Percentiles rank a stretch among this genome's conserved stretches.
Evolutionary conservation across 2,888 invertebrate species (phyloP).

Genomic region (Drosophila ezoana): DNA sequence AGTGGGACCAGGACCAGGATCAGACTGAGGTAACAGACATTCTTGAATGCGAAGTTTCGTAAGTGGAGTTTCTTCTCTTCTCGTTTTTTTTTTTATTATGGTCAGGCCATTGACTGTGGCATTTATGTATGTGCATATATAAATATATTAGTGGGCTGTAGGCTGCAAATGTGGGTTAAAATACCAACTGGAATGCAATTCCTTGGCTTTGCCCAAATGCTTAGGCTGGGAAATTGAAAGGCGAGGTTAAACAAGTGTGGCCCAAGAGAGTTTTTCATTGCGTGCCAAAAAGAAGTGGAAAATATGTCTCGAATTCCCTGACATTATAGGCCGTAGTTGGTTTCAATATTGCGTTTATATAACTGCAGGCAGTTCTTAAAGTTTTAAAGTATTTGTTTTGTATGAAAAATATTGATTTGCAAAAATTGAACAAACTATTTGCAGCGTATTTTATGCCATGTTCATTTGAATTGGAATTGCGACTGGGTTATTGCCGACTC

Average conservation of each 20-base stretch:
- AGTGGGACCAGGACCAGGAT: conserved; percentile 1
- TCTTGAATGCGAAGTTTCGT: conserved; percentile 37
- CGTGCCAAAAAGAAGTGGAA: not conserved
- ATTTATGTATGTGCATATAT: conserved; percentile 37
- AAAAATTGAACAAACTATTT: conserved; percentile 6
- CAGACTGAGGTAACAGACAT: conserved; percentile 16
- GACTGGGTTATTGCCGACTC: conserved; percentile 2
- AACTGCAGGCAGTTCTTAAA: not conserved
- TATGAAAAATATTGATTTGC: not conserved
- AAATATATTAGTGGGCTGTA: conserved; percentile 20
- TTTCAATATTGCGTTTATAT: too few relatives aligned
- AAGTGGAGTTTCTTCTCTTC: conserved; percentile 39
- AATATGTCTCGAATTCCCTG: not conserved
- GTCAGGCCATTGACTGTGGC: conserved; percentile 54
- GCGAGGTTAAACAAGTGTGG: conserved; percentile 8
- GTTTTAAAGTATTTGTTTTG: not conserved
- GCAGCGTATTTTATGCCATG: conserved; percentile 2
- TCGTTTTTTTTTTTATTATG: conserved; percentile 25
- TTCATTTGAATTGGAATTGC: conserved; percentile 10
- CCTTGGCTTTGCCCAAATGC: conserved; percentile 19
- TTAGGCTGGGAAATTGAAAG: conserved; percentile 24
- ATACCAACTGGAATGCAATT: conserved; percentile 32
- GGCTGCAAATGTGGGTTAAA: conserved; percentile 44
- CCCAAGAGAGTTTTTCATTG: not conserved
- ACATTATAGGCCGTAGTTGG: too few relatives aligned